Evolutionary conservation across 2,888 invertebrate species (phyloP).

Genomic region (Yponomeuta sedellus): DNA sequence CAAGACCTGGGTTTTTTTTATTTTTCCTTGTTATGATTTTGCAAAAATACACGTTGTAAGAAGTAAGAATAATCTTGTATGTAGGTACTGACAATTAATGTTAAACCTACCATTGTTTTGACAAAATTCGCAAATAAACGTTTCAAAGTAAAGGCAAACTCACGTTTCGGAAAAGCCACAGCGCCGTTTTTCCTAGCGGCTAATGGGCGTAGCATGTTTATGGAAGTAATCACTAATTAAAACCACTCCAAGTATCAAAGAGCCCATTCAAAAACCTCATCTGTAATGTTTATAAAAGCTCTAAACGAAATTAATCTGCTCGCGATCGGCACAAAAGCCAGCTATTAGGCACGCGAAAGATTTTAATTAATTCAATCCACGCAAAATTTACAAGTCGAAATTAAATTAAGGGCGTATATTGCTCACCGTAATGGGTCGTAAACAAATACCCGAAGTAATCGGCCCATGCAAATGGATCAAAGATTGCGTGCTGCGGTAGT

Average conservation of each 20-base stretch:
- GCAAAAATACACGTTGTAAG: no score
- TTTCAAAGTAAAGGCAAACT: background rate
- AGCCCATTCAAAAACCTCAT: conserved; percentile 14
- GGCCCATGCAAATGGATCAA: conserved; percentile 67
- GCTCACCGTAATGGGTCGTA: conserved; percentile 56
- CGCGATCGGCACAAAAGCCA: conserved; percentile 33
- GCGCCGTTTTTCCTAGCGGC: background rate
- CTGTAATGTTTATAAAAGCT: conserved; percentile 47
- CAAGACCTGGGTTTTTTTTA: no score
- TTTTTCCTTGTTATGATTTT: no score
- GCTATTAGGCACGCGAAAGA: conserved; percentile 27
- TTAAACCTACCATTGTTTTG: no score
- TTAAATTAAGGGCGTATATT: conserved; percentile 64
- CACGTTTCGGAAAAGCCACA: background rate
- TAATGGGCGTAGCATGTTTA: conserved; percentile 8
- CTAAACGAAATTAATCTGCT: conserved; percentile 50
- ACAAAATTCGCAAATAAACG: no score
- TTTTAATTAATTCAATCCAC: conserved; percentile 61
- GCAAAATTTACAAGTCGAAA: conserved; percentile 61
- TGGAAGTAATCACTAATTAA: conserved; percentile 13
- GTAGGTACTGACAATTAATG: no score
- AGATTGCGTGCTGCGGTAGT: conserved; percentile 69
- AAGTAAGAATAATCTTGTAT: no score
- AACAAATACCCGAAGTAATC: conserved; percentile 52
- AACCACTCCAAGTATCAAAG: conserved; percentile 10